Evolutionary conservation across 2,888 invertebrate species (phyloP).

Genomic region (Philereme transversata): DNA sequence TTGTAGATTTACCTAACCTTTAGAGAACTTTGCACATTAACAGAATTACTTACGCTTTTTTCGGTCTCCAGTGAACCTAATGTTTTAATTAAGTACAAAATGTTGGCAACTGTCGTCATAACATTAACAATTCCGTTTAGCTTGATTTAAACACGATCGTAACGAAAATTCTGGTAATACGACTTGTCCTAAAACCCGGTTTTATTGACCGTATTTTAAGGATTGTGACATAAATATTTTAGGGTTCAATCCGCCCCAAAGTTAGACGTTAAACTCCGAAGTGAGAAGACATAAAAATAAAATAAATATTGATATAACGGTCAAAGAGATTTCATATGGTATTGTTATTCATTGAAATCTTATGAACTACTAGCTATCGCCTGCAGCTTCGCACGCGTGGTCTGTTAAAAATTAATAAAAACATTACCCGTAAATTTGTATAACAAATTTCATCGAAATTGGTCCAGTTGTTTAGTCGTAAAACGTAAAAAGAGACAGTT

Average conservation of each 20-base stretch:
- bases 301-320: conserved; percentile 32
- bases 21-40: no score
- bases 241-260: conserved; percentile 32
- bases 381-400: no score
- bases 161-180: conserved; percentile 25
- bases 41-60: no score
- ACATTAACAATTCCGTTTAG: conserved; percentile 5
- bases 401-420: no score
- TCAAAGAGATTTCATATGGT: conserved; percentile 15
- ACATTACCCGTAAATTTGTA: no score
- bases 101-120: conserved; percentile 3
- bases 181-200: conserved; percentile 25
- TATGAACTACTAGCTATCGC: not conserved
- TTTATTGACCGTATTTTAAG: conserved; percentile 37
- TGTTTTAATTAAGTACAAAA: not conserved
- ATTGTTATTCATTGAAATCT: no score
- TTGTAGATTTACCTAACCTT: no score
- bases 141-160: conserved; percentile 26
- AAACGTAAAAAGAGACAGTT: no score
- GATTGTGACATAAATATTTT: conserved; percentile 36
- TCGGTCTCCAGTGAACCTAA: no score
- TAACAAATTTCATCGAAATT: no score
- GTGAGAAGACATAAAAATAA: conserved; percentile 33
- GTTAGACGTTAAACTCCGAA: conserved; percentile 31
- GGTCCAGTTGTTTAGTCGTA: no score